Percentiles rank a stretch among this genome's conserved stretches.
Evolutionary conservation across 2,797 vertebrate species (phyloP).

Genomic region (Sebastes aleutianus): DNA sequence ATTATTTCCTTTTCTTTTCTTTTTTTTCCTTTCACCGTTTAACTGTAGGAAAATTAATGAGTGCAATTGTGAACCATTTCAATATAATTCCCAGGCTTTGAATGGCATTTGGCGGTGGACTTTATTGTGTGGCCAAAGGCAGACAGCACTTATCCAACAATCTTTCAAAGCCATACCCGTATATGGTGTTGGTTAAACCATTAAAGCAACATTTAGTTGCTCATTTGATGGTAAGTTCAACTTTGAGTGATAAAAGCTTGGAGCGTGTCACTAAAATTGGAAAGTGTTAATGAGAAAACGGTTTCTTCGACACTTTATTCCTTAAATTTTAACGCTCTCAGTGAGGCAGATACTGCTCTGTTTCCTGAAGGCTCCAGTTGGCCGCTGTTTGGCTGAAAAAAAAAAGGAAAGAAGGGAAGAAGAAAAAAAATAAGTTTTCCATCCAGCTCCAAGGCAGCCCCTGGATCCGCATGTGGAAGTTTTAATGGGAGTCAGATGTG

Average conservation of each 20-base stretch:
- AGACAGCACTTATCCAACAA: slow-evolving; percentile 35
- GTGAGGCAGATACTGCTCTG: slow-evolving; percentile 28
- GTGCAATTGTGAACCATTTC: slow-evolving; percentile 19
- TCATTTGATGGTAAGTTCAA: slow-evolving; percentile 13
- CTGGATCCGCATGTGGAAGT: slow-evolving; percentile 73
- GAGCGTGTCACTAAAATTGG: slow-evolving; percentile 25
- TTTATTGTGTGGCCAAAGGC: slow-evolving; percentile 40
- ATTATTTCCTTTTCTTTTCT: slow-evolving; percentile 34
- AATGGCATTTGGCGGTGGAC: slow-evolving; percentile 39
- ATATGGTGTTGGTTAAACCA: slow-evolving; percentile 26
- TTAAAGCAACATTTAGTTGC: slow-evolving; percentile 14
- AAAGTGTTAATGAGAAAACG: slow-evolving; percentile 63
- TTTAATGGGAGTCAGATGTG: slow-evolving; percentile 85
- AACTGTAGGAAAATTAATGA: slow-evolving; percentile 41
- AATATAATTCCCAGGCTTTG: slow-evolving; percentile 45
- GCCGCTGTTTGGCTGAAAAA: slow-evolving; percentile 40
- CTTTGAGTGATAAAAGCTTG: slow-evolving; percentile 18
- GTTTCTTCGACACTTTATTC: slow-evolving; percentile 21
- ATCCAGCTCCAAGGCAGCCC: slow-evolving; percentile 57
- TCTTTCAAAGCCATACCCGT: slow-evolving; percentile 21
- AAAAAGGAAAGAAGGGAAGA: slow-evolving; percentile 5
- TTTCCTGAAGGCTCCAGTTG: slow-evolving; percentile 50
- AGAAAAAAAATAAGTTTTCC: slow-evolving; percentile 64
- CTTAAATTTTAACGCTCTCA: slow-evolving; percentile 18
- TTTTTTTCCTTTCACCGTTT: slow-evolving; percentile 16